Conservation (phyloP, 1,140 invertebrate species). For the Epicauta chinensis region DNA sequence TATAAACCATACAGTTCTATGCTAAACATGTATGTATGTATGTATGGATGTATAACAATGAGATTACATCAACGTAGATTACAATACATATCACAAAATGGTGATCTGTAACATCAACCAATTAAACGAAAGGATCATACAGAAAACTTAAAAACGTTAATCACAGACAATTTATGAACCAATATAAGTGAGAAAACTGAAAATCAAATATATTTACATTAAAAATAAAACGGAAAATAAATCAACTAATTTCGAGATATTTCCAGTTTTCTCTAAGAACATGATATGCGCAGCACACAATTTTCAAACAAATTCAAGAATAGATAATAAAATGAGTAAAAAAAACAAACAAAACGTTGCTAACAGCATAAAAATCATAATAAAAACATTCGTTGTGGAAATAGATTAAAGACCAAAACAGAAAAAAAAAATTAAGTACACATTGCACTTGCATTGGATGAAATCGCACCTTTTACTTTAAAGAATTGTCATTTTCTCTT, state of each 20-base stretch:
- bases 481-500: constrained; percentile 11
- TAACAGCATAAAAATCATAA: constrained; percentile 6
- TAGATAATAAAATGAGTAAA: too few relatives aligned
- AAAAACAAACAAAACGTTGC: not conserved
- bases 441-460: constrained; percentile 22
- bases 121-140: constrained; percentile 19
- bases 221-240: not conserved
- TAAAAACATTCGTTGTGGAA: constrained; percentile 16
- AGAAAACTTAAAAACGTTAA: constrained; percentile 28
- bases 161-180: constrained; percentile 30
- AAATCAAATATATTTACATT: constrained; percentile 8
- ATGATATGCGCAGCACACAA: constrained; percentile 4
- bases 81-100: constrained; percentile 37
- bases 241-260: constrained; percentile 4
- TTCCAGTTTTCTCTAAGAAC: constrained; percentile 12
- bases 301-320: too few relatives aligned
- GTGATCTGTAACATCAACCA: constrained; percentile 28
- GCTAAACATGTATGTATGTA: constrained; percentile 26
- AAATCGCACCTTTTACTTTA: constrained; percentile 11
- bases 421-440: constrained; percentile 20
- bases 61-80: constrained; percentile 34
- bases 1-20: constrained; percentile 26
- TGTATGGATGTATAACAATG: constrained; percentile 17
- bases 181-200: constrained; percentile 22
- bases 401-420: constrained; percentile 9